Conservation (phyloP, 2,888 invertebrate genomes). For the Ochropleura leucogaster region DNA sequence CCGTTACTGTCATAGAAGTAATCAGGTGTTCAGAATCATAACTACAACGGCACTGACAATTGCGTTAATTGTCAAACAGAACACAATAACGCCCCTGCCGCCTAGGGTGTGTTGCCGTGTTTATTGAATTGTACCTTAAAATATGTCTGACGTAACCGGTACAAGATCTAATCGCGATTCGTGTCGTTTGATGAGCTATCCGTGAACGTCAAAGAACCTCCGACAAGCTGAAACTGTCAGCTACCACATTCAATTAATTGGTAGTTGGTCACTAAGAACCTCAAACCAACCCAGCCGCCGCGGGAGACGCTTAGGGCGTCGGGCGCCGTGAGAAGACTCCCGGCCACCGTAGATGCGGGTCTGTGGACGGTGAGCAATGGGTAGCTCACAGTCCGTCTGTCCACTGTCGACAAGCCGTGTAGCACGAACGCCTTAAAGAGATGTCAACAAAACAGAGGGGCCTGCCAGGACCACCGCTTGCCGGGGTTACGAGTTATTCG, state of each 20-base stretch:
- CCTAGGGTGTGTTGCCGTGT: background rate
- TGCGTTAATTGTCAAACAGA: background rate
- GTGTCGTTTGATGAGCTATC: conserved; percentile 17
- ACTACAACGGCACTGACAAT: background rate
- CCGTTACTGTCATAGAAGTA: background rate
- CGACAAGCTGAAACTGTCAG: conserved; percentile 8
- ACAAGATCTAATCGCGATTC: conserved; percentile 16
- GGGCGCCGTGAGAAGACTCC: too few species aligned
- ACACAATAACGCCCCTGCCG: background rate
- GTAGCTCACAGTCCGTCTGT: too few species aligned
- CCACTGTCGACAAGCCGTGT: too few species aligned
- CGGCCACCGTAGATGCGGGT: too few species aligned
- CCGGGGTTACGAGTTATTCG: too few species aligned
- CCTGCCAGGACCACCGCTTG: too few species aligned
- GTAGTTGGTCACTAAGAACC: too few species aligned
- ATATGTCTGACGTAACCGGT: conserved; percentile 32
- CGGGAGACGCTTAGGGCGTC: too few species aligned
- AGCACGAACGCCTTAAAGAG: too few species aligned
- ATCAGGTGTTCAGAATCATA: background rate
- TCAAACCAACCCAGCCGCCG: too few species aligned
- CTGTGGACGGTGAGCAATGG: too few species aligned
- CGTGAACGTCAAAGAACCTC: conserved; percentile 2
- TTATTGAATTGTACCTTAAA: conserved; percentile 2
- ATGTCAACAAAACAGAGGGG: too few species aligned
- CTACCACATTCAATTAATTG: background rate